These are phyloP conservation scores for Clepsis dumicolana DNA, from an alignment of 2,888 invertebrate genomes.

Conservation along the genomic window DNA sequence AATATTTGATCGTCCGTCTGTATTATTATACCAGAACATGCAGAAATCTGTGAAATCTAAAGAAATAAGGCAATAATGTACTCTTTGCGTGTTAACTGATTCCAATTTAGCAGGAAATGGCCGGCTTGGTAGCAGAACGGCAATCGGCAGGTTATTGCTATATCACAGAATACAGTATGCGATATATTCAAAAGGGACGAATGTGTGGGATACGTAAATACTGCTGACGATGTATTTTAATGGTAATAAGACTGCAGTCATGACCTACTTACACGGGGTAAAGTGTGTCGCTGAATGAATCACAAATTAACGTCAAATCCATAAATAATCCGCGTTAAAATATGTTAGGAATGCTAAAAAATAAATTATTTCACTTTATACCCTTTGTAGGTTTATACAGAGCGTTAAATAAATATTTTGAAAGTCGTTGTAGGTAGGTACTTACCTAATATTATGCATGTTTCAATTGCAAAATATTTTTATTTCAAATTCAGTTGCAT, in stretches of 20 bases:
- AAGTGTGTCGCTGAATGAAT: slow-evolving; percentile 63
- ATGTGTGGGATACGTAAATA: too few relatives aligned
- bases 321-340: slow-evolving; percentile 30
- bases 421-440: not conserved
- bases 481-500: not conserved
- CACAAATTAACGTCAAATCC: slow-evolving; percentile 53
- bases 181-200: slow-evolving; percentile 50
- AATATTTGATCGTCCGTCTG: not conserved
- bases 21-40: not conserved
- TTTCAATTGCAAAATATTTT: not conserved
- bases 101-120: slow-evolving; percentile 28
- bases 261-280: slow-evolving; percentile 64
- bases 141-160: slow-evolving; percentile 38
- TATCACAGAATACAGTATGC: too few relatives aligned
- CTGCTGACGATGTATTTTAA: slow-evolving; percentile 67
- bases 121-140: not conserved
- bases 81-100: not conserved
- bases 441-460: too few relatives aligned
- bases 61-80: not conserved
- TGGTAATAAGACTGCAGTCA: slow-evolving; percentile 73
- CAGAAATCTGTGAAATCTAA: not conserved
- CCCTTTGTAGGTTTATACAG: too few relatives aligned
- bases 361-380: not conserved
- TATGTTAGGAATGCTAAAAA: not conserved
- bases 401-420: not conserved